Conservation (phyloP, 2,113 vertebrate genomes). For the Corvus moneduloides region DNA sequence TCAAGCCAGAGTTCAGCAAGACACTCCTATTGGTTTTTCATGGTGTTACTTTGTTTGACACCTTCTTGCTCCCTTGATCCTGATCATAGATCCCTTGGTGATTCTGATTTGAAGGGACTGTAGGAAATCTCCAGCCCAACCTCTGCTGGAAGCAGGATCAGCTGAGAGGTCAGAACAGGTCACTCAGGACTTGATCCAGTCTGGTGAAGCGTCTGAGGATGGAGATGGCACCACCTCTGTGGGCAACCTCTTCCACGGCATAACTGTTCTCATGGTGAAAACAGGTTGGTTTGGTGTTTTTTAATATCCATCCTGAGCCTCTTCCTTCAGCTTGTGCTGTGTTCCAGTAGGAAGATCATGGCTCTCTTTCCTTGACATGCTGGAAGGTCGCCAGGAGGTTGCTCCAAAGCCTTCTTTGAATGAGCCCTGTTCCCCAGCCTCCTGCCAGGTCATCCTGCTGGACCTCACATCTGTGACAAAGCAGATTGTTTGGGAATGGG, state of each 20-base stretch:
- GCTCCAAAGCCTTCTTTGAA: neutral
- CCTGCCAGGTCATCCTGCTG: neutral
- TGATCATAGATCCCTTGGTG: neutral
- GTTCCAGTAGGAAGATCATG: neutral
- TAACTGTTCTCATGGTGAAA: neutral
- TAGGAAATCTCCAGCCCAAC: neutral
- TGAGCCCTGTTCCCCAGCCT: neutral
- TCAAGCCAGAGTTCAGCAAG: neutral
- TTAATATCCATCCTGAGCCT: neutral
- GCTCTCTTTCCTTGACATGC: neutral
- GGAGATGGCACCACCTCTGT: neutral
- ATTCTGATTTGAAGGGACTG: neutral
- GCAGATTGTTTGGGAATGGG: neutral
- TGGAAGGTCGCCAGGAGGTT: neutral
- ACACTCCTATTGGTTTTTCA: neutral
- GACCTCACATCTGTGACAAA: neutral
- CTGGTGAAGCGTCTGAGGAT: neutral
- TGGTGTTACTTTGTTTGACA: neutral
- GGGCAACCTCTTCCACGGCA: neutral
- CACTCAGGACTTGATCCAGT: neutral
- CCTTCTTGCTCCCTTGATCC: neutral
- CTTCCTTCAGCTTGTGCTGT: neutral
- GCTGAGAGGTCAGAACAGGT: neutral
- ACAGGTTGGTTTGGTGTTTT: neutral
- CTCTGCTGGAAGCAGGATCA: neutral